Percentiles rank a stretch among this genome's conserved stretches.
These are phyloP conservation scores for Baronia brevicornis DNA, from an alignment of 2,888 invertebrate species.

Conservation along the genomic window DNA sequence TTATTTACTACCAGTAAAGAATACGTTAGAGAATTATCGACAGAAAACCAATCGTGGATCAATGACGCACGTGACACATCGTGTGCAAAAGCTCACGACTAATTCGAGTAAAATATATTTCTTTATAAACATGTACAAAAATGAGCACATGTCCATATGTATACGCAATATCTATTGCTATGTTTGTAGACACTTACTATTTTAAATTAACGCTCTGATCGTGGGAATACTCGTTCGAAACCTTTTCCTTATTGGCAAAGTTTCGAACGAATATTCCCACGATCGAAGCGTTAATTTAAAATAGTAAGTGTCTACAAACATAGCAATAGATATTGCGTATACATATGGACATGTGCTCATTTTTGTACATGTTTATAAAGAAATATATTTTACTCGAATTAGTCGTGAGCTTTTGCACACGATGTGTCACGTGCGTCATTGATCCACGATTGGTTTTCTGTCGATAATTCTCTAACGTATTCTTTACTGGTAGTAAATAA, in stretches of 20 bases:
- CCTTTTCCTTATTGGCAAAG: conserved; percentile 8
- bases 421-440: conserved; percentile 30
- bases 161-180: conserved; percentile 5
- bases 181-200: conserved; percentile 21
- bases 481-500: no score
- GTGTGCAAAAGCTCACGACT: conserved; percentile 57
- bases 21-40: no score
- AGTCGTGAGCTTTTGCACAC: conserved; percentile 57
- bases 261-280: no score
- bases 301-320: conserved; percentile 21
- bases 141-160: conserved; percentile 52
- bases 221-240: conserved; percentile 13
- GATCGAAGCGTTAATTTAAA: conserved; percentile 4
- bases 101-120: conserved; percentile 50
- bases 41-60: conserved; percentile 19
- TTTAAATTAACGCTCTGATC: conserved; percentile 9
- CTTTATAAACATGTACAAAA: conserved; percentile 57
- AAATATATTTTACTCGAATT: conserved; percentile 50
- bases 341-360: conserved; percentile 52
- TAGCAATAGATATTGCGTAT: conserved; percentile 5
- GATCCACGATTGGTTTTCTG: conserved; percentile 19
- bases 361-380: conserved; percentile 57
- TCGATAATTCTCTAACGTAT: no score
- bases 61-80: conserved; percentile 30
- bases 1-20: no score